Evolutionary conservation across 2,113 vertebrate species (phyloP).

Genomic region (Murina feae): DNA sequence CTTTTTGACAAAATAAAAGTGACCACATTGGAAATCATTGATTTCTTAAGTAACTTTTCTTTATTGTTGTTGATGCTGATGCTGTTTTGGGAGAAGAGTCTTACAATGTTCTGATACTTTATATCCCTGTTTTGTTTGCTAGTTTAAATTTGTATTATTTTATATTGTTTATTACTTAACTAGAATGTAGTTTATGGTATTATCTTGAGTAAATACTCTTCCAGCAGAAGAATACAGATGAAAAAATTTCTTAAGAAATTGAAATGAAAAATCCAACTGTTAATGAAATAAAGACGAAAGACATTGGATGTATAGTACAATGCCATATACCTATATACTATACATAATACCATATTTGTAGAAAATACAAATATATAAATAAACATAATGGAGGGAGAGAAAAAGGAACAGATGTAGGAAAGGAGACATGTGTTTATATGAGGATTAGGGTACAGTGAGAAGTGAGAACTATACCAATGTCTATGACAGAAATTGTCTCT

Average conservation of each 20-base stretch:
- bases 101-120: neutral
- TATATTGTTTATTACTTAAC: neutral
- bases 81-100: neutral
- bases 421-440: neutral
- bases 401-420: neutral
- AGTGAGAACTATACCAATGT: neutral
- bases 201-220: neutral
- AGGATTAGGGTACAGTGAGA: neutral
- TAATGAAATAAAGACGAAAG: neutral
- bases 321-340: neutral
- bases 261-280: conserved; percentile 1
- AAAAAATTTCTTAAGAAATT: neutral
- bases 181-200: neutral
- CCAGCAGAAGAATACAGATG: neutral
- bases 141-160: conserved; percentile 3
- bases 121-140: neutral
- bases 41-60: neutral
- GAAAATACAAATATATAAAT: neutral
- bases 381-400: neutral
- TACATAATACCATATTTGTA: neutral
- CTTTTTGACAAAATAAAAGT: neutral
- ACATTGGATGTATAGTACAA: neutral
- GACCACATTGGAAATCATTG: neutral
- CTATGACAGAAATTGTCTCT: neutral
- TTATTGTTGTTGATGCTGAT: neutral